Percentiles rank a stretch among this genome's conserved stretches.
These are phyloP conservation scores for Macrotus californicus DNA, from an alignment of 2,113 vertebrate species.

Conservation along the genomic window DNA sequence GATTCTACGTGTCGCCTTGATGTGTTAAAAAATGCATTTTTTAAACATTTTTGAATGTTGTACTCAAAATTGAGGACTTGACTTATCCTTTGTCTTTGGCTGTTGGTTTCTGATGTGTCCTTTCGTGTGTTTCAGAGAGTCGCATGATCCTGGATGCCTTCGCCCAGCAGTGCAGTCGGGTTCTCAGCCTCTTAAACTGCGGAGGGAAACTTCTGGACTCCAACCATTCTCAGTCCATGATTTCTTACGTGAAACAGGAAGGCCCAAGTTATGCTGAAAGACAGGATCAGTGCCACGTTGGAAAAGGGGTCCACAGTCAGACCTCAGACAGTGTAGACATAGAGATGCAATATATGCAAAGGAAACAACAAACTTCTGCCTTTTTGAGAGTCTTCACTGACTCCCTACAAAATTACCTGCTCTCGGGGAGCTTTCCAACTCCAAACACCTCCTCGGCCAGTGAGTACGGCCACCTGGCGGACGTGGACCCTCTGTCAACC, in stretches of 20 bases:
- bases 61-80: background rate
- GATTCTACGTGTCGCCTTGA: background rate
- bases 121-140: constrained; percentile 86
- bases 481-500: constrained; percentile 86
- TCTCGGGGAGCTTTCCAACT: constrained; percentile 86
- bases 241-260: constrained; percentile 93
- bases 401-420: constrained; percentile 96
- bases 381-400: constrained; percentile 97
- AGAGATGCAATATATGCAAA: constrained; percentile 90
- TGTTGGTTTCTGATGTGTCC: constrained; percentile 65
- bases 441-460: constrained; percentile 81
- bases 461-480: constrained; percentile 85
- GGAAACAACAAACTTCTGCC: constrained; percentile 94
- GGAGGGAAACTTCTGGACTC: constrained; percentile 93
- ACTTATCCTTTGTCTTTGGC: background rate
- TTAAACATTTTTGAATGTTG: background rate
- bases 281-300: constrained; percentile 81
- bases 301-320: constrained; percentile 87
- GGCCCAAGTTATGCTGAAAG: constrained; percentile 81
- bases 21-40: background rate
- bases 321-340: constrained; percentile 85
- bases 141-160: constrained; percentile 98
- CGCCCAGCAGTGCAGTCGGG: constrained; percentile 98
- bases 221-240: constrained; percentile 83
- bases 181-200: constrained; percentile 94